Conservation (phyloP, 2,113 vertebrate species). For the Toxotes jaculatrix region DNA sequence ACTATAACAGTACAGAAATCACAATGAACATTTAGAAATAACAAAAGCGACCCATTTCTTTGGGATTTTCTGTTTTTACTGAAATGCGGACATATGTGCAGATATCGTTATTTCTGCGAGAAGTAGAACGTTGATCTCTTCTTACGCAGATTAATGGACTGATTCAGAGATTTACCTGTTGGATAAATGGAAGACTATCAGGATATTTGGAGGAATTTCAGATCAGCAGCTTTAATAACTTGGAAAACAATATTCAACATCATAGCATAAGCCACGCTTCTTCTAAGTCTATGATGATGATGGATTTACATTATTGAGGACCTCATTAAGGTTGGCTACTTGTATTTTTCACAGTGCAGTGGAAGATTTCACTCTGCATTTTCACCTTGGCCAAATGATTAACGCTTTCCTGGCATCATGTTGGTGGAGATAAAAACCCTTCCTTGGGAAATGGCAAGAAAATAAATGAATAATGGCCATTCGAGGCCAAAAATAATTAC, state of each 20-base stretch:
- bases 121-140: too few relatives aligned
- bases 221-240: background rate
- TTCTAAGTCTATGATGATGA: background rate
- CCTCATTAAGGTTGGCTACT: constrained; percentile 3
- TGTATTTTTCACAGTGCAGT: constrained; percentile 13
- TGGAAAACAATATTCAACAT: background rate
- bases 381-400: constrained; percentile 65
- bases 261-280: background rate
- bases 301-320: constrained; percentile 17
- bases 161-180: background rate
- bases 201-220: background rate
- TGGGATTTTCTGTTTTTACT: too few relatives aligned
- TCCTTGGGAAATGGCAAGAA: constrained; percentile 73
- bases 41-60: too few relatives aligned
- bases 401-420: constrained; percentile 57
- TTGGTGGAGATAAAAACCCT: constrained; percentile 60
- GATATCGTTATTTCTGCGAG: too few relatives aligned
- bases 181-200: background rate
- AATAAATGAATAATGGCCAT: constrained; percentile 80
- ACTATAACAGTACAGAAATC: too few relatives aligned
- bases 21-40: too few relatives aligned
- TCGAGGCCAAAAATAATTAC: constrained; percentile 81
- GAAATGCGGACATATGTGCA: background rate
- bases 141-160: background rate
- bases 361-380: constrained; percentile 37